A percentile compares a stretch with the other conserved stretches of the same genome.
phyloP scores from a whole-genome alignment of 2,888 invertebrate genomes.

The Pachymerium ferrugineum region DNA sequence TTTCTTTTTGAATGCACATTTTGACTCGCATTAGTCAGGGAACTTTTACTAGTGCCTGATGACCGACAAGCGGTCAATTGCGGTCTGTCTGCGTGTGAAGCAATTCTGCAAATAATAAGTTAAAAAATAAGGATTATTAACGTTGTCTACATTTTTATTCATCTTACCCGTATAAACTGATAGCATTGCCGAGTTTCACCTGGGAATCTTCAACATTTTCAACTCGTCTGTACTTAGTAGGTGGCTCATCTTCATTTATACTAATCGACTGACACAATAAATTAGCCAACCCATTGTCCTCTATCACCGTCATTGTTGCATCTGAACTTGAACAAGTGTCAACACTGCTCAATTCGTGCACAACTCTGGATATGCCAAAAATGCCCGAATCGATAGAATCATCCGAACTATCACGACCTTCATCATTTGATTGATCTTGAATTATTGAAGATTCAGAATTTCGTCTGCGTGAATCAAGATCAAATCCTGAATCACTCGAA shows the following conservation, averaged over 20 bases:
- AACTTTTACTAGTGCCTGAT: slow-evolving; percentile 3
- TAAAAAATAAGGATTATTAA: neutral
- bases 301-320: neutral
- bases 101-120: slow-evolving; percentile 20
- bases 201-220: slow-evolving; percentile 6
- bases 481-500: slow-evolving; percentile 83
- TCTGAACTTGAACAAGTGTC: neutral
- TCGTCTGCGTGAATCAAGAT: slow-evolving; percentile 57
- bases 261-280: slow-evolving; percentile 29
- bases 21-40: neutral
- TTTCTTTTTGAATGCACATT: slow-evolving; percentile 28
- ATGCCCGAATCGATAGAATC: slow-evolving; percentile 36
- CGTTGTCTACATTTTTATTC: neutral
- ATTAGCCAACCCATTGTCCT: slow-evolving; percentile 6
- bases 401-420: slow-evolving; percentile 34
- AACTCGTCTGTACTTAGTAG: neutral
- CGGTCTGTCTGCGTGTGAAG: slow-evolving; percentile 1
- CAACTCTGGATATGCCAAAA: slow-evolving; percentile 28
- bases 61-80: slow-evolving; percentile 15
- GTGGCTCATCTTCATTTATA: slow-evolving; percentile 3
- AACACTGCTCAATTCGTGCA: neutral
- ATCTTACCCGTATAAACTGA: neutral
- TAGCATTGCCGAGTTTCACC: slow-evolving; percentile 16
- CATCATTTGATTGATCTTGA: slow-evolving; percentile 31
- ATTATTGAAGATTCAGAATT: neutral